phyloP scores from a whole-genome alignment of 2,797 vertebrate species.

The Falco biarmicus region DNA sequence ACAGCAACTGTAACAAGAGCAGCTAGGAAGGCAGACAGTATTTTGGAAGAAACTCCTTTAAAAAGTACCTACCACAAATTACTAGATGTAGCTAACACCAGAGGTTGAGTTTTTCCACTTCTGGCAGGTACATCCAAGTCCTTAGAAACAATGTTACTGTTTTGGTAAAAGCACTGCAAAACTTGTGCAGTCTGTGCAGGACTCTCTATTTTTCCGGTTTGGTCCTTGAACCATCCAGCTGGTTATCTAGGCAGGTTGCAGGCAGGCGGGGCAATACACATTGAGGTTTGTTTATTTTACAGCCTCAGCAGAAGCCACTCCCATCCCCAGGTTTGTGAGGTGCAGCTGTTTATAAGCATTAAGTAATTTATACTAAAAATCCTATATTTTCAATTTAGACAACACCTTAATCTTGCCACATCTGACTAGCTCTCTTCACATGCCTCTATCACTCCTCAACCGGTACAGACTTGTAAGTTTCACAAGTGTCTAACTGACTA shows the following conservation, averaged over 20 bases:
- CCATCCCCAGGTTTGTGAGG: not conserved
- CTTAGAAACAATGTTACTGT: not conserved
- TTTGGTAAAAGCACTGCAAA: not conserved
- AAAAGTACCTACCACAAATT: not conserved
- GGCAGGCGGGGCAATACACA: not conserved
- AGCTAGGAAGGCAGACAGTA: not conserved
- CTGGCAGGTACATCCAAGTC: not conserved
- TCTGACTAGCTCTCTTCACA: not conserved
- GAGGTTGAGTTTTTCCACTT: not conserved
- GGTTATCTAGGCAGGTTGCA: not conserved
- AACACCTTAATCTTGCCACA: not conserved
- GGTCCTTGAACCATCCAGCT: not conserved
- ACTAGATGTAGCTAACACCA: not conserved
- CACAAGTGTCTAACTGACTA: not conserved
- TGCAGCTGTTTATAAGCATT: not conserved
- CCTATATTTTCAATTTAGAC: not conserved
- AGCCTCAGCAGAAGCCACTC: not conserved
- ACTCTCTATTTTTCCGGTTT: not conserved
- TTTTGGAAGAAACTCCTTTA: not conserved
- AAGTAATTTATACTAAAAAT: not conserved
- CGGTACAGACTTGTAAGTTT: not conserved
- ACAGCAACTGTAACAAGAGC: not conserved
- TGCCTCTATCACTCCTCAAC: not conserved
- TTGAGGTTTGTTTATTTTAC: not conserved
- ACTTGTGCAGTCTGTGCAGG: not conserved